Base-by-base conservation (phyloP, 2,797 vertebrate species). In the Enteromius mattozi region DNA sequence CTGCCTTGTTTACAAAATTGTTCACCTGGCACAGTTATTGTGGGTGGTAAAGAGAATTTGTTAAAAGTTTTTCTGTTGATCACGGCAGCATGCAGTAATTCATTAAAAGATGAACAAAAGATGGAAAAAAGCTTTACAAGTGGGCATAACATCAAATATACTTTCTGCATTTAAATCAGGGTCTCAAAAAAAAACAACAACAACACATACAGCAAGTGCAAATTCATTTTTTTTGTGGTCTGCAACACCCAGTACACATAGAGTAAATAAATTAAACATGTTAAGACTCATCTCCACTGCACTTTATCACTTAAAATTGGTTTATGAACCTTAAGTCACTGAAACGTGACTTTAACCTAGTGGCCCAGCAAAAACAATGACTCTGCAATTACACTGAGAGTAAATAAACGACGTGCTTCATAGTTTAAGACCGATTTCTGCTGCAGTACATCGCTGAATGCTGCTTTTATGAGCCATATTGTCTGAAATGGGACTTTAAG, bases 401-500 rank as follows among this genome's bases (percentile, higher is more conserved):
- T 66, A 69, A 76, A 82, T 65, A 75, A 82, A 82, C 30, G 9
- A 56, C 4, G 21, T 59, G 49, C 51, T 79, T 71, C 30, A 30
- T 71, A 49, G 24, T n/a, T 56, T 21, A 61, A 78, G 65, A 84
- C n/a, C 49, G 66, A 79, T 84, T 68, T 71, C 35, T 72, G 6
- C 37, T 40, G 66, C 83, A 37, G 66, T 51, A 13, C 56, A 63
- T 40, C n/a, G 42, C 76, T 45, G 13, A 78, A 33, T 4, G 13
- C 75, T 51, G 76, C 42, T 79, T 84, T 84, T 84, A 84, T 61
- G 54, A 79, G 68, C 54, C 69, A 49, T 71, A 69, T 19, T 24
- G n/a, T 72, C 83, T 84, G n/a, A 79, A 84, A 84, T 84, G 35
- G 63, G 63, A 78, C 24, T 78, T 69, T 78, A 79, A 84, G 56